Evolutionary conservation across 2,113 vertebrate genomes (phyloP).

Genomic region (Cercopithecus mona): DNA sequence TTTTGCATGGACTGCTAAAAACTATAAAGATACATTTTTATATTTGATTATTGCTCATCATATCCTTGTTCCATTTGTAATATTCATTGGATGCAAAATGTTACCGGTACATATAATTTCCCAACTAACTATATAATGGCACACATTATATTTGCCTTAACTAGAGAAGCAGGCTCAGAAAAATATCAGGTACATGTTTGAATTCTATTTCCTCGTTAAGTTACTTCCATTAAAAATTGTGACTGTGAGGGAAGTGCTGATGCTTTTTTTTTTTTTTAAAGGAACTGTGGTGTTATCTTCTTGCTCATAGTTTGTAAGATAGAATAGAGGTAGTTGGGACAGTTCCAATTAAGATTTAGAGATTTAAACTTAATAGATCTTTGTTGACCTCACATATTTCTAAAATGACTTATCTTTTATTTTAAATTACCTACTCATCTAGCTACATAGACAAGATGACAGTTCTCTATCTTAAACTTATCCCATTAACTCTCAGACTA

Average conservation of each 20-base stretch:
- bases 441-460: background rate
- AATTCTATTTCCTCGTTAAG: background rate
- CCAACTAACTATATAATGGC: background rate
- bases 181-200: background rate
- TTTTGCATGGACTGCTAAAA: background rate
- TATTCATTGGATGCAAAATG: background rate
- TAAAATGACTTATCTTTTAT: background rate
- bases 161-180: background rate
- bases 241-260: background rate
- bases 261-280: background rate
- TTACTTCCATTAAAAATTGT: background rate
- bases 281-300: background rate
- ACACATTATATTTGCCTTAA: background rate
- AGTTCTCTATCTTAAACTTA: background rate
- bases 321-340: background rate
- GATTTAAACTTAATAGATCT: background rate
- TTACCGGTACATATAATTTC: background rate
- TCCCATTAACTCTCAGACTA: background rate
- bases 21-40: background rate
- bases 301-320: background rate
- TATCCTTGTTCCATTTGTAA: background rate
- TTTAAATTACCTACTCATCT: background rate
- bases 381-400: background rate
- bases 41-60: background rate
- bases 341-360: background rate